These are phyloP conservation scores for Odontocolon sp. DNA, from an alignment of 2,888 invertebrate genomes.

Conservation along the genomic window DNA sequence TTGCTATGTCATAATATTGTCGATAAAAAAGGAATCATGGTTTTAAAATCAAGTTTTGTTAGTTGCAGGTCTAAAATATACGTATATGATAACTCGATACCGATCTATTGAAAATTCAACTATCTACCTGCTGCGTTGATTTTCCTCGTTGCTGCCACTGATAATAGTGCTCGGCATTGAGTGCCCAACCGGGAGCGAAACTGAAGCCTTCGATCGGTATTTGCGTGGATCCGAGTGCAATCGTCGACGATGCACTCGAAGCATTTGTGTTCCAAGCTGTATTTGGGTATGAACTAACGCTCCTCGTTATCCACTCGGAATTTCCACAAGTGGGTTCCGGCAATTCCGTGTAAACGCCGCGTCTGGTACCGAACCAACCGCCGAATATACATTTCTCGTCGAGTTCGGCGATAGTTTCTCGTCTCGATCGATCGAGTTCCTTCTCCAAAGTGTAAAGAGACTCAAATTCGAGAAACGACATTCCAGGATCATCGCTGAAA, in stretches of 20 bases:
- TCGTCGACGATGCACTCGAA: conserved; percentile 8
- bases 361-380: conserved; percentile 69
- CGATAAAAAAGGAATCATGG: no score
- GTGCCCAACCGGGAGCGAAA: conserved; percentile 85
- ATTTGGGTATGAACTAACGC: no score
- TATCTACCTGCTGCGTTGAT: conserved; percentile 84
- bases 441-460: conserved; percentile 74
- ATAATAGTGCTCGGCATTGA: conserved; percentile 84
- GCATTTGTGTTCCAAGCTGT: background rate
- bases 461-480: conserved; percentile 76
- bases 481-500: conserved; percentile 60
- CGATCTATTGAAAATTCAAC: no score
- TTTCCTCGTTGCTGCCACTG: conserved; percentile 85
- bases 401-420: conserved; percentile 67
- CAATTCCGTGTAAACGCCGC: conserved; percentile 73
- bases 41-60: no score
- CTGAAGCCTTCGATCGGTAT: conserved; percentile 82
- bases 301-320: conserved; percentile 53
- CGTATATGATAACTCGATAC: no score
- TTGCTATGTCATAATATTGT: no score
- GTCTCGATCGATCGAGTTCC: conserved; percentile 69
- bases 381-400: conserved; percentile 69
- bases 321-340: conserved; percentile 70
- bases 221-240: conserved; percentile 62
- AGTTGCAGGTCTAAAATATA: no score